These are phyloP conservation scores for Neosalanx taihuensis DNA, from an alignment of 2,797 vertebrate species.

Conservation along the genomic window DNA sequence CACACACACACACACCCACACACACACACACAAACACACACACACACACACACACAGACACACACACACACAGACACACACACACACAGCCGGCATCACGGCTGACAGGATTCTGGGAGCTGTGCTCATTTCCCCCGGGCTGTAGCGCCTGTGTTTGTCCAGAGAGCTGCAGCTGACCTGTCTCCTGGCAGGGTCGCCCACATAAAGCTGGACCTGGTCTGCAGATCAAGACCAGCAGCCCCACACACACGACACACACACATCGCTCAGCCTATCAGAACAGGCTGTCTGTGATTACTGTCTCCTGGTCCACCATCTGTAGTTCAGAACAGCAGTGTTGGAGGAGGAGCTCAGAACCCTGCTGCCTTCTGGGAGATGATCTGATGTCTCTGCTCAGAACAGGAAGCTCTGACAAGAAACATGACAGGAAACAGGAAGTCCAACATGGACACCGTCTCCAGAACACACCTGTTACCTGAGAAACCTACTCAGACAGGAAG, in stretches of 20 bases:
- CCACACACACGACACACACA: neutral
- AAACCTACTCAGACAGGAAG: conserved; percentile 14
- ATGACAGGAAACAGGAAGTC: conserved; percentile 17
- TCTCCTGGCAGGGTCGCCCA: conserved; percentile 51
- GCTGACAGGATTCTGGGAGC: conserved; percentile 44
- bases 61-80: too few species aligned
- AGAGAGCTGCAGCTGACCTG: conserved; percentile 39
- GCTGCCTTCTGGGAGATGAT: neutral
- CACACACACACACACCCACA: too few species aligned
- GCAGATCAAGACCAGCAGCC: conserved; percentile 7
- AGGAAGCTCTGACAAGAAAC: conserved; percentile 1
- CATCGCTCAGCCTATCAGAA: neutral
- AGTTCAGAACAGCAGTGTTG: too few species aligned
- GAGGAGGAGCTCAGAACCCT: too few species aligned
- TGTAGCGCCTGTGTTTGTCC: conserved; percentile 39
- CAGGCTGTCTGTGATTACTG: too few species aligned
- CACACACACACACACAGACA: too few species aligned
- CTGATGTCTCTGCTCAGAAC: neutral
- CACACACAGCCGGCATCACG: conserved; percentile 38
- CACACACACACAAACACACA: too few species aligned
- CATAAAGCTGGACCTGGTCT: conserved; percentile 44
- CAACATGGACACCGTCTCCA: conserved; percentile 24
- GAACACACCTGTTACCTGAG: conserved; percentile 2
- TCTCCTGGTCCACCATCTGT: neutral
- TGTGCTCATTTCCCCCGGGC: conserved; percentile 36